phyloP scores from a whole-genome alignment of 2,797 vertebrate genomes.

The Enteromius anoplus region DNA sequence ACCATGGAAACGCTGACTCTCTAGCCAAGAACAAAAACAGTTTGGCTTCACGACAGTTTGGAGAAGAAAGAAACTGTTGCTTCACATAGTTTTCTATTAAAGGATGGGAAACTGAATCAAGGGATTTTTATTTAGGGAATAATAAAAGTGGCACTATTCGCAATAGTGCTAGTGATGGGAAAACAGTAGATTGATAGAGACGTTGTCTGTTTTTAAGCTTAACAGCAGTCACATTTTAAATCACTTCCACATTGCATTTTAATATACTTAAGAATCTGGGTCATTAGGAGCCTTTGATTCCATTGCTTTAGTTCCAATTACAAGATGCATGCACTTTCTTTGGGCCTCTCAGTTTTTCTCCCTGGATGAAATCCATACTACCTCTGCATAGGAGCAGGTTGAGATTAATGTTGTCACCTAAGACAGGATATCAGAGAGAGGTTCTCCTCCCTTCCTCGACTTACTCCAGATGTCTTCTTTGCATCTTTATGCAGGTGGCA shows the following conservation, averaged over 20 bases:
- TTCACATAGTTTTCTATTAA: conserved; percentile 41
- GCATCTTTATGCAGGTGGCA: conserved; percentile 35
- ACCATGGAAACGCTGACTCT: conserved; percentile 57
- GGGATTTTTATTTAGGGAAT: background rate
- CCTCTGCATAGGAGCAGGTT: conserved; percentile 35
- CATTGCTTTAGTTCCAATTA: conserved; percentile 1
- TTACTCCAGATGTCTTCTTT: conserved; percentile 32
- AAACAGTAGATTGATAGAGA: background rate
- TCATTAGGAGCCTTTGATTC: conserved; percentile 23
- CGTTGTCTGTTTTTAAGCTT: conserved; percentile 26
- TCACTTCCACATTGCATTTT: conserved; percentile 48
- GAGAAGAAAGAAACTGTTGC: conserved; percentile 29
- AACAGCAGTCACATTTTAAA: conserved; percentile 35
- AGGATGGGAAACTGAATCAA: conserved; percentile 14
- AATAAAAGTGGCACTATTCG: conserved; percentile 22
- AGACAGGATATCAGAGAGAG: conserved; percentile 45
- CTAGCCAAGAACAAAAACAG: conserved; percentile 39
- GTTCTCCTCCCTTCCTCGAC: background rate
- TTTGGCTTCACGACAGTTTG: conserved; percentile 17
- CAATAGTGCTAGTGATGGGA: background rate
- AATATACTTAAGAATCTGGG: conserved; percentile 1
- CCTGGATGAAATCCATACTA: conserved; percentile 38
- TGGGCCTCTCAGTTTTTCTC: conserved; percentile 11
- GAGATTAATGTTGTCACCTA: conserved; percentile 53
- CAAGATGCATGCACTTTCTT: background rate